Conservation (phyloP, 2,888 invertebrate genomes). For the Monochamus alternatus region DNA sequence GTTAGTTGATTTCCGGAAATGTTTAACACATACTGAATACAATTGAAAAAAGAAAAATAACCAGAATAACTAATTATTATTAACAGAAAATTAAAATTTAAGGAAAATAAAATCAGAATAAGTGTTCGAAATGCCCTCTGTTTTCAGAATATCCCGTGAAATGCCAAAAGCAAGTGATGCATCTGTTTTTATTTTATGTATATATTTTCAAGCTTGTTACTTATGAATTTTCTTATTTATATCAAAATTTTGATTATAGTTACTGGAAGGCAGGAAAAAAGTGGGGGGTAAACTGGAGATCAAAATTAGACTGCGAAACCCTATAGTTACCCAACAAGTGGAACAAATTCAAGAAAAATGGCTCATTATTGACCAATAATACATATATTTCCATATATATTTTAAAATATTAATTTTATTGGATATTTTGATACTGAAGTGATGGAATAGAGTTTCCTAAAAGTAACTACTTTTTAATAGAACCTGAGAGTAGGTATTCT, state of each 20-base stretch:
- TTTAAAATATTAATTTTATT: background rate
- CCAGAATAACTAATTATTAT: too few species aligned
- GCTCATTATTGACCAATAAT: slow-evolving; percentile 86
- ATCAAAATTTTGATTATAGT: slow-evolving; percentile 72
- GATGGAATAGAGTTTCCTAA: background rate
- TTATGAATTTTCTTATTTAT: background rate
- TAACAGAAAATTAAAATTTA: too few species aligned
- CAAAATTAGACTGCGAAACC: slow-evolving; percentile 89
- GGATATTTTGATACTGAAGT: background rate
- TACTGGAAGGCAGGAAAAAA: slow-evolving; percentile 91
- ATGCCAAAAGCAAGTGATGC: too few species aligned
- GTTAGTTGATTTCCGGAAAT: too few species aligned
- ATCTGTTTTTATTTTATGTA: too few species aligned
- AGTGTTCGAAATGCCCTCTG: too few species aligned
- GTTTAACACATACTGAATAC: too few species aligned
- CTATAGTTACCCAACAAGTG: slow-evolving; percentile 90
- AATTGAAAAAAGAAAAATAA: too few species aligned
- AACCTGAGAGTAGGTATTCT: background rate
- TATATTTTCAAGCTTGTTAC: too few species aligned
- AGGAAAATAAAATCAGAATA: too few species aligned
- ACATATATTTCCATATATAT: slow-evolving; percentile 7
- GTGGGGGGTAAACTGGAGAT: slow-evolving; percentile 94
- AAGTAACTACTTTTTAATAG: background rate
- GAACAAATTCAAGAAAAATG: slow-evolving; percentile 93
- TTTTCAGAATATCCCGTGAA: too few species aligned